Base-by-base conservation (phyloP, 2,888 invertebrate species). In the Amphipoea oculea region DNA sequence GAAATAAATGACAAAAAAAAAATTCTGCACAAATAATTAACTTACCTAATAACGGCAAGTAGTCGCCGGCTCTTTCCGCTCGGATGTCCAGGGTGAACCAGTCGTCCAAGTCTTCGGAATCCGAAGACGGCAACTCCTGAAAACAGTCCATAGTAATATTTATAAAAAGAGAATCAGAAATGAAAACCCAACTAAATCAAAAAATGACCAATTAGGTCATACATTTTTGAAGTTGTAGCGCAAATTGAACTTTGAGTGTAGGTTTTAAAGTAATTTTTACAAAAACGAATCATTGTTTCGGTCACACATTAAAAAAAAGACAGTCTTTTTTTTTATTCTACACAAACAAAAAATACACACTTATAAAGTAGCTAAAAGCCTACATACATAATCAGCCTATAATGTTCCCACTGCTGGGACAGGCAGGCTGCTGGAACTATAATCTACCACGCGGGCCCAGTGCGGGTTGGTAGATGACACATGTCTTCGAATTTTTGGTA, bases 51-150 rank as follows among this genome's bases (percentile, higher is more conserved):
- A 96, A 65, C 0, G 96, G 96, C 5, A 96, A 74, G 78, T 96
- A 96, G 71, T 96, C 96, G 0, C 94, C 94, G 0, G 96, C 96
- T 0, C 94, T 88, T 79, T 96, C 96, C 0, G 93, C 91, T 3
- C 96, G 85, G 3, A 96, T 90, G 88, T 96, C 96, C 60, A 96
- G 62, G 0, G 94, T 92, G 91, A 96, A 96, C 96, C 96, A 96
- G 4, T 96, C 96, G 6, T 95, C 95, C 29, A 92, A 70, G 4
- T 95, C 95, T 1, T 96, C 96, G 0, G 95, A 95, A 11, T 95
- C 96, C 0, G 96, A 95, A 0, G 96, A 95, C 0, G 96, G 96
- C 29, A 96, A 79, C 81, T 96, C 96, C 96, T 96, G 90, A 0
- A 84, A 86, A 48, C 12, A 23, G 9, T 20, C 63, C 36, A 4